Conservation (phyloP, 2,888 invertebrate species). For the Sinotaia quadrata region DNA sequence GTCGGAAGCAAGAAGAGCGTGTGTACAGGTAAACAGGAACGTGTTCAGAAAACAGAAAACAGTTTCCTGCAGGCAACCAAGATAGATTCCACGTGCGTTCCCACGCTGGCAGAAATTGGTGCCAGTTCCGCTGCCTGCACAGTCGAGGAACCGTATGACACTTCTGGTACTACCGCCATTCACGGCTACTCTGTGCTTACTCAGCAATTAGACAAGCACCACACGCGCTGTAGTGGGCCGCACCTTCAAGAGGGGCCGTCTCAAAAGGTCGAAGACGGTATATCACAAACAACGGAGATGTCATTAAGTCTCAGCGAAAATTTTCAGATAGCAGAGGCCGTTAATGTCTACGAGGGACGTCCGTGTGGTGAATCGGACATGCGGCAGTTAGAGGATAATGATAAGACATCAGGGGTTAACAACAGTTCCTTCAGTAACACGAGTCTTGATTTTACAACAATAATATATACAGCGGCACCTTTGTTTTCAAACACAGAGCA, state of each 20-base stretch:
- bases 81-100: not conserved
- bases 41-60: not conserved
- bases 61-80: not conserved
- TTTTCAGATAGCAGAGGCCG: too few relatives aligned
- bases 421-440: not conserved
- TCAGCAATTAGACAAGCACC: not conserved
- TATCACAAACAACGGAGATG: too few relatives aligned
- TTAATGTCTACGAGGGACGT: too few relatives aligned
- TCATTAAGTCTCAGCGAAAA: too few relatives aligned
- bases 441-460: not conserved
- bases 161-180: not conserved
- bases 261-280: too few relatives aligned
- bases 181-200: constrained; percentile 1
- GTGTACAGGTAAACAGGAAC: not conserved
- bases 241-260: not conserved
- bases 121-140: not conserved
- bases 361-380: too few relatives aligned
- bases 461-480: not conserved
- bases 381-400: not conserved
- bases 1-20: not conserved
- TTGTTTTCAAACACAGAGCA: too few relatives aligned
- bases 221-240: not conserved
- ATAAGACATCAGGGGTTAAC: not conserved
- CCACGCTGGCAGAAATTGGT: not conserved
- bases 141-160: not conserved